Evolutionary conservation across 2,888 invertebrate genomes (phyloP).

Genomic region (Cephus runcator): DNA sequence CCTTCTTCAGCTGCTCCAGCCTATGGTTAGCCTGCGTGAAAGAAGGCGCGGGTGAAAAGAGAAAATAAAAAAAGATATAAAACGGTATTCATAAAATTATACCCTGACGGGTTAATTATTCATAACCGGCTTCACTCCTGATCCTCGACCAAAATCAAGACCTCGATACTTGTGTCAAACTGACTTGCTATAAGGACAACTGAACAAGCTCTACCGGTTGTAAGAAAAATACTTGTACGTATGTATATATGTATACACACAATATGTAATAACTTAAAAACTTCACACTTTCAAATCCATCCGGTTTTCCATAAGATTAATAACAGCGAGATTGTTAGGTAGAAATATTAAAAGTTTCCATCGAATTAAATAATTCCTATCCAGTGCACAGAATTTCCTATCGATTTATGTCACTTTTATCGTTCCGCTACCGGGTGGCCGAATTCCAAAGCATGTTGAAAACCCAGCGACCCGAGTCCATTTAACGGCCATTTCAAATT

Average conservation of each 20-base stretch:
- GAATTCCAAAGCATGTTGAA: background rate
- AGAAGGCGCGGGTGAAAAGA: background rate
- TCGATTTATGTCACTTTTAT: background rate
- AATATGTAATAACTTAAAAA: background rate
- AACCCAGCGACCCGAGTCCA: background rate
- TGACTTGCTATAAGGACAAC: background rate
- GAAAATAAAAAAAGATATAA: background rate
- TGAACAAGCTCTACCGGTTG: background rate
- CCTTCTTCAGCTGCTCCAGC: conserved; percentile 76
- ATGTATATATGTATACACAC: background rate
- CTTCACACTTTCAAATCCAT: background rate
- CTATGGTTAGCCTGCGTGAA: conserved; percentile 68
- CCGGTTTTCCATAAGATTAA: background rate
- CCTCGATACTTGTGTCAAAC: background rate
- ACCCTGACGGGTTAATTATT: background rate
- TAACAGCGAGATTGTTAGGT: background rate
- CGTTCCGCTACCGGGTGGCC: background rate
- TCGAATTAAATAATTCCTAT: background rate
- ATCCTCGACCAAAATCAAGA: background rate
- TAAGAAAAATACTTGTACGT: background rate
- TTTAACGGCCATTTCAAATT: background rate
- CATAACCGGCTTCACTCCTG: background rate
- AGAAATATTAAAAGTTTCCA: background rate
- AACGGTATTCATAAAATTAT: background rate
- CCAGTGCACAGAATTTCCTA: background rate